Evolutionary conservation across 2,888 invertebrate species (phyloP).

Genomic region (Ernsta delagoae): DNA sequence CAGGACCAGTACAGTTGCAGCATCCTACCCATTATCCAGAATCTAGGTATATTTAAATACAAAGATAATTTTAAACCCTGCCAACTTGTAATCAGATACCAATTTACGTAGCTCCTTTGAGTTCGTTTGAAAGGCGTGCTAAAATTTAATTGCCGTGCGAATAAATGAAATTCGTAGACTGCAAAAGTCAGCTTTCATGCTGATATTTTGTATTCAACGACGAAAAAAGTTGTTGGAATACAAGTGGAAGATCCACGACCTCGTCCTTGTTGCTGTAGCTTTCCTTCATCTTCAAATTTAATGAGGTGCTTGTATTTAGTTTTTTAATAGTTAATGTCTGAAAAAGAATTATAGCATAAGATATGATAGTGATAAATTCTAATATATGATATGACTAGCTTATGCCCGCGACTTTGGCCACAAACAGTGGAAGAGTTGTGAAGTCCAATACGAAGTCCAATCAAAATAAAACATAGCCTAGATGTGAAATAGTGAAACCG

Average conservation of each 20-base stretch:
- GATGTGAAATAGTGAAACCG: no score
- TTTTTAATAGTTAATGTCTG: background rate
- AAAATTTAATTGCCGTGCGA: slow-evolving; percentile 30
- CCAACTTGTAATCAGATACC: slow-evolving; percentile 28
- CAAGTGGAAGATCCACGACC: background rate
- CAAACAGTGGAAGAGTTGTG: no score
- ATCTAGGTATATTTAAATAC: background rate
- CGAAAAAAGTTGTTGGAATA: background rate
- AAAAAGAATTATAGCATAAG: background rate
- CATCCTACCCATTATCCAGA: no score
- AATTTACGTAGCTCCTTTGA: slow-evolving; percentile 26
- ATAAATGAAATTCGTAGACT: slow-evolving; percentile 21
- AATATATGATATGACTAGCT: no score
- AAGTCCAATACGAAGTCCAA: no score
- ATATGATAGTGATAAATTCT: background rate
- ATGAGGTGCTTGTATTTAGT: background rate
- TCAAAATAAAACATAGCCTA: no score
- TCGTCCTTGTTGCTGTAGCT: background rate
- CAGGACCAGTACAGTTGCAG: no score
- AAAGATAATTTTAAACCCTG: slow-evolving; percentile 16
- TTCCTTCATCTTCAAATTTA: background rate
- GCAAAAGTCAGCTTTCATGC: slow-evolving; percentile 5
- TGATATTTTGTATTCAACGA: slow-evolving; percentile 7
- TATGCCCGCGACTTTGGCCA: no score
- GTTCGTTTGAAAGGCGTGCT: slow-evolving; percentile 18